Conservation (phyloP, 2,113 vertebrate species). For the Vulpes lagopus region DNA sequence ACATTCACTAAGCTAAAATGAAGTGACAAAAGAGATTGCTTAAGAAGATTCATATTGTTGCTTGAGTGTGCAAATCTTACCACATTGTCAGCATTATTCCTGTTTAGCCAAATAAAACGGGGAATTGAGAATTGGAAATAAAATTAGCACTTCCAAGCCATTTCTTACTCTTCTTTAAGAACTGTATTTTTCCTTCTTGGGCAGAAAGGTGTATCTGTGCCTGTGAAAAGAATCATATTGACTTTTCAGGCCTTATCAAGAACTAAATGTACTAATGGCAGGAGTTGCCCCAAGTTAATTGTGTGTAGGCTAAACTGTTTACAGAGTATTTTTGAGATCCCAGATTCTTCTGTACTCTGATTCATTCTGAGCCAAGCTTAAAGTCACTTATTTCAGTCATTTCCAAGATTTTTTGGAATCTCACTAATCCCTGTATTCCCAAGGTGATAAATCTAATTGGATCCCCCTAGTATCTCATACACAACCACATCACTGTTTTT, state of each 20-base stretch:
- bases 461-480: background rate
- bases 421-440: background rate
- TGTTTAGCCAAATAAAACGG: slow-evolving; percentile 61
- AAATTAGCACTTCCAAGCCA: slow-evolving; percentile 26
- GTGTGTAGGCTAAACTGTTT: slow-evolving; percentile 23
- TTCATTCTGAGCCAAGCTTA: slow-evolving; percentile 29
- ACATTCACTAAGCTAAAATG: slow-evolving; percentile 15
- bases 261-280: background rate
- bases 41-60: background rate
- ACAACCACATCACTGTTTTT: background rate
- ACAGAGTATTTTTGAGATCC: slow-evolving; percentile 24
- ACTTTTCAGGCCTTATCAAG: slow-evolving; percentile 17
- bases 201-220: slow-evolving; percentile 1
- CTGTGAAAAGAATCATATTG: background rate
- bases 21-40: background rate
- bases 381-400: slow-evolving; percentile 17
- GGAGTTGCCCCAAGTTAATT: background rate
- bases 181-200: background rate
- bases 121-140: slow-evolving; percentile 65
- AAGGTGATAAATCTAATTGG: background rate
- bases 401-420: slow-evolving; percentile 17
- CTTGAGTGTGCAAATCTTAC: slow-evolving; percentile 25
- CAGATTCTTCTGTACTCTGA: background rate
- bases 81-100: background rate
- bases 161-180: background rate